A percentile compares a stretch with the other conserved stretches of the same genome.
Evolutionary conservation across 2,113 vertebrate genomes (phyloP).

Genomic region (Taxidea taxus): DNA sequence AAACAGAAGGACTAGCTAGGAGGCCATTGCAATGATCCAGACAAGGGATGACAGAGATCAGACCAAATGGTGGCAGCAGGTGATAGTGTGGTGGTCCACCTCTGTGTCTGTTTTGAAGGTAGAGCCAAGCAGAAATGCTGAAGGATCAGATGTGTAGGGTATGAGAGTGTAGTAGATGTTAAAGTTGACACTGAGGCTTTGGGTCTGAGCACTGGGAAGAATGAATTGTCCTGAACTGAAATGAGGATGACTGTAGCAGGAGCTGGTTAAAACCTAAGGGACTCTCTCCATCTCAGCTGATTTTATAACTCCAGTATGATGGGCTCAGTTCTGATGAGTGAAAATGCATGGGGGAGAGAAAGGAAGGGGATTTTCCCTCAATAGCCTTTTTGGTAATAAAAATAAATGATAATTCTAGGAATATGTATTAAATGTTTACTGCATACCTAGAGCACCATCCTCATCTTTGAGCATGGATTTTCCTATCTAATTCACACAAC

Average conservation of each 20-base stretch:
- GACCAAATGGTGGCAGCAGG: neutral
- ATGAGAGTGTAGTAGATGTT: neutral
- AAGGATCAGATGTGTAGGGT: neutral
- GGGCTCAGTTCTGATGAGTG: neutral
- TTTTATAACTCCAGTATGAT: neutral
- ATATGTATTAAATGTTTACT: neutral
- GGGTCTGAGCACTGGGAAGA: neutral
- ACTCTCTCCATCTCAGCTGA: neutral
- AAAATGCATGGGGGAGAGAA: neutral
- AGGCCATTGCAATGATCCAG: neutral
- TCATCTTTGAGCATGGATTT: neutral
- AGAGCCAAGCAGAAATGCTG: neutral
- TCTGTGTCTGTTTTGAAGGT: neutral
- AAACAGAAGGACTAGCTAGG: neutral
- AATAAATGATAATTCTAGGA: neutral
- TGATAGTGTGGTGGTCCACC: neutral
- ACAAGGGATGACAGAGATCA: neutral
- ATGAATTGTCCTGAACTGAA: neutral
- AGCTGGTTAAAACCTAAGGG: neutral
- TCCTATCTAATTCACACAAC: neutral
- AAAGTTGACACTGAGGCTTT: neutral
- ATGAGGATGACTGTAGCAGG: neutral
- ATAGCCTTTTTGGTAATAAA: neutral
- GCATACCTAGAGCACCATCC: neutral
- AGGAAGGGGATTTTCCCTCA: neutral